Evolutionary conservation across 2,797 vertebrate species (phyloP), one percentile per base, ranked within the genome.

Genomic region (Clangula hyemalis): DNA sequence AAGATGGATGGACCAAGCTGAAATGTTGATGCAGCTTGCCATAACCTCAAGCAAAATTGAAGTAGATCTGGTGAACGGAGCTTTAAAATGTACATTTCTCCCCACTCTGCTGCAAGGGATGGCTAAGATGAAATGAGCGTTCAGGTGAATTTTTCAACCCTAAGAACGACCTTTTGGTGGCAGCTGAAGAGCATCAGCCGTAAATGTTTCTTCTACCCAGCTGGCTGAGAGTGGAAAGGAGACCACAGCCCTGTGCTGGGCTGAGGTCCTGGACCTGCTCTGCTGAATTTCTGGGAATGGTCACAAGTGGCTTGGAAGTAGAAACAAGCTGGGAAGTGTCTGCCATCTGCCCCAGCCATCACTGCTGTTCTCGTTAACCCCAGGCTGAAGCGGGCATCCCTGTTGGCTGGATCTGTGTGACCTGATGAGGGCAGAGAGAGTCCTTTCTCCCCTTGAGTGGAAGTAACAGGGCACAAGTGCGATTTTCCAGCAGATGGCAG

Each of bases 401-500:
- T 1, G 2, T 17, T 75, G 58, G 24, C 66, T 61, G 82, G 24
- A 60, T 73, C 45, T 2, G 1, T 75, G 47, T 39, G 66, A 78
- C 91, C 62, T 0, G 2, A 54, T 32, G 57, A 66, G 79, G 21
- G 41, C 82, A 75, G 84, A 83, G 57, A 60, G 54, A 90, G 79
- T 68, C 54, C 90, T 85, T 54, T 27, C 41, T 71, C 68, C 34
- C 32, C 12, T 47, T 51, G 75, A 74, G 85, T 57, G 85, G 51
- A 89, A 89, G 87, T 51, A 88, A 38, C 2, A 16, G 39, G 75
- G 24, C 41, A 85, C 45, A 62, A 54, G n/a, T 11, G 0, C 5
- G 51, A 89, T 47, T 87, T 45, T 76, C 66, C 79, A 84, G 89
- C 91, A 96, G 92, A 93, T 91, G 85, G 85, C n/a, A 87, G 39